Evolutionary conservation across 2,888 invertebrate species (phyloP), one percentile per base, ranked within the genome.

Genomic region (Ichneumon xanthorius): DNA sequence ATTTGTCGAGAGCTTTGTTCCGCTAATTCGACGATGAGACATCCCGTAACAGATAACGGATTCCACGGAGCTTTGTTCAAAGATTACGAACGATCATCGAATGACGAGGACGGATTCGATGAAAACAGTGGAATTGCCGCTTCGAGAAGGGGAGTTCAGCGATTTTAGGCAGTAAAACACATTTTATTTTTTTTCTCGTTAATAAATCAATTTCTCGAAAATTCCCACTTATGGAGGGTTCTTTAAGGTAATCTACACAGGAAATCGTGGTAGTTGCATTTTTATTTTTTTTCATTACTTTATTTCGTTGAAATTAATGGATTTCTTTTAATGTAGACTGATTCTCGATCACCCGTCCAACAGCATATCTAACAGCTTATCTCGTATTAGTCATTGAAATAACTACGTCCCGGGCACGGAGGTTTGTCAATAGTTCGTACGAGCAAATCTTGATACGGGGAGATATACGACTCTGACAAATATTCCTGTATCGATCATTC

Each of bases 401-500:
- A n/a, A 7, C 67, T 40, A 19, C 40, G 37, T 11, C 1, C 37
- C 14, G 16, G n/a, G 30, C 19, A 40, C 19, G 37, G 3, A 11
- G 19, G 22, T 67, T 14, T 14, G 40, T 22, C 67, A 40, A 40
- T 67, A 19, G n/a, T 67, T 19, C 14, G 37, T 37, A 37, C 11
- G 40, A 40, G 40, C 19, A 40, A 40, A 67, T 67, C 67, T 19
- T 40, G 67, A 67, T 40, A 67, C 40, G 40, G n/a, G 30, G 16
- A 40, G 40, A n/a, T 55, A 37, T 40, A n/a, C 19, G 37, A 40
- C 67, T 9, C 67, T 7, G 61, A 61, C 61, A 61, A 61, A 61
- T 61, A 61, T 61, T 30, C 26, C 9, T 11, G 40, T 9, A 40
- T 67, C 67, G 37, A 67, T 67, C 67, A 67, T 67, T 22, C 40